Base-by-base conservation (phyloP, 2,888 invertebrate genomes). In the Cerceris ruficornis region DNA sequence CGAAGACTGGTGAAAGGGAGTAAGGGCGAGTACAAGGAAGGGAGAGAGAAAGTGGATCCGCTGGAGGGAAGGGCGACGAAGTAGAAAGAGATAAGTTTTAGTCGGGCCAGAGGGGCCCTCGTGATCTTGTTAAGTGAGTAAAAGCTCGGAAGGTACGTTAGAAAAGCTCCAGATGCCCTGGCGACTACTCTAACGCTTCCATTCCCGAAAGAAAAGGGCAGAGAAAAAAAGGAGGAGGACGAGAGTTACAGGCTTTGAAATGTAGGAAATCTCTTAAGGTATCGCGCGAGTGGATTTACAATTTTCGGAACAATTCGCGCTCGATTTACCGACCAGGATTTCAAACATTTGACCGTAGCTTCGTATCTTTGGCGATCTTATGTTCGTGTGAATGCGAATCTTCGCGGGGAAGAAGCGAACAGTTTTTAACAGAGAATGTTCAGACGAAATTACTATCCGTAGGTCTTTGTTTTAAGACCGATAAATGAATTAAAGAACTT, bases 101-200 rank as follows among this genome's bases (percentile, higher is more conserved):
- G 54, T 39, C 77, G 52, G 46, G 50, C 62, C 66, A 61, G 46
- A 57, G 64, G 65, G 60, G 65, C 8, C 64, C 52, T n/a, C 61
- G 61, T 80, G 80, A 80, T 80, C 75, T 68, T 68, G 75, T 80
- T 80, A 80, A 71, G 70, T 46, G 71, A 58, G 67, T 50, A 75
- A 80, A 79, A 78, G 79, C 61, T 58, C 46, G 62, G 17, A 54
- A 46, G 55, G 66, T 13, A 42, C 43, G 73, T 66, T 69, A 74
- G 79, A 59, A 68, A 68, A 79, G 68, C 79, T 78, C 52, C 50
- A 64, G 59, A 42, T 54, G 60, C 55, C 46, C 28, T 28, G 60
- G 50, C 54, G 39, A 42, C 49, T 15, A 17, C 15, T 43, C 50
- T 28, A 49, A 8, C 58, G 67, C 14, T n/a, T 50, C n/a, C 50